A percentile compares a stretch with the other conserved stretches of the same genome.
Conservation (phyloP, 2,113 vertebrate genomes). For the Prinia subflava region DNA sequence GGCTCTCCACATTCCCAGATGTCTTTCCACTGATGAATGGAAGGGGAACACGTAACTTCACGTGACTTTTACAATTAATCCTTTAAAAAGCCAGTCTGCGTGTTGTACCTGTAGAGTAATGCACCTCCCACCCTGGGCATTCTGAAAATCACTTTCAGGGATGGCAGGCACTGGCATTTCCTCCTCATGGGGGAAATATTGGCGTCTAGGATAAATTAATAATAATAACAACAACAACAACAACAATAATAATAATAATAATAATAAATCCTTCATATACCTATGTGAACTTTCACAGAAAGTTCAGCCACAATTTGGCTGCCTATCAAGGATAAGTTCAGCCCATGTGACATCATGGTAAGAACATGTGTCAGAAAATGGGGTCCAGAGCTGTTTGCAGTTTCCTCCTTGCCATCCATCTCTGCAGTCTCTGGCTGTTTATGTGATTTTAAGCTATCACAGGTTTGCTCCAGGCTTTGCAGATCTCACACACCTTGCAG, state of each 20-base stretch:
- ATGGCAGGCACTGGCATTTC: not conserved
- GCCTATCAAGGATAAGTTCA: not conserved
- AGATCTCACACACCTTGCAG: not conserved
- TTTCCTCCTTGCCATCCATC: not conserved
- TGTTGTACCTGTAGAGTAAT: not conserved
- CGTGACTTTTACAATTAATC: not conserved
- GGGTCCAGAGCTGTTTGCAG: too few species aligned
- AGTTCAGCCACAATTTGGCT: not conserved
- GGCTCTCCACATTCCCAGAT: not conserved
- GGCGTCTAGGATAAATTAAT: not conserved
- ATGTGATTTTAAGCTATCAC: not conserved
- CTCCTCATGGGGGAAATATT: not conserved
- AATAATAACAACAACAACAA: too few species aligned
- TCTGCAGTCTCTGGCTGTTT: not conserved
- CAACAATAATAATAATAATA: too few species aligned
- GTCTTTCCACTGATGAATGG: not conserved
- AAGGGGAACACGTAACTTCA: not conserved
- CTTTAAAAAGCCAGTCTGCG: not conserved
- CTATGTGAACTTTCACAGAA: not conserved
- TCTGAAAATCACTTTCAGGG: not conserved
- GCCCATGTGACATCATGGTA: not conserved
- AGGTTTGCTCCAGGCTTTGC: not conserved
- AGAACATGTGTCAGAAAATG: not conserved
- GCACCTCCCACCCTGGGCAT: not conserved
- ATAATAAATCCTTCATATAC: not conserved